A percentile compares a stretch with the other conserved stretches of the same genome.
Conservation (phyloP, 2,888 invertebrate species). For the Brachylomia viminalis region DNA sequence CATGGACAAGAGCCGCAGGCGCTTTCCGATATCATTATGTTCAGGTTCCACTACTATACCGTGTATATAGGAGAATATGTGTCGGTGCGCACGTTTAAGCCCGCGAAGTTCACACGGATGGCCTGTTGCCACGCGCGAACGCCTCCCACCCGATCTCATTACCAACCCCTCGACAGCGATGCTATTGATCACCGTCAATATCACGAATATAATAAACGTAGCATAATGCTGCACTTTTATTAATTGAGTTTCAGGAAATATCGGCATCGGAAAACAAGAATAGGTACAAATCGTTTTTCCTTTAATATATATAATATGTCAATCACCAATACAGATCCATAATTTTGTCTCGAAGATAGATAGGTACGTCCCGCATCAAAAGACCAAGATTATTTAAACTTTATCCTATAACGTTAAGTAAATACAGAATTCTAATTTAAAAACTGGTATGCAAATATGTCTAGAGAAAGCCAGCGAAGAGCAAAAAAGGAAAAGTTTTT, state of each 20-base stretch:
- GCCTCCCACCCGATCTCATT: conserved; percentile 85
- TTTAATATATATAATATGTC: neutral
- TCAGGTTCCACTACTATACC: conserved; percentile 43
- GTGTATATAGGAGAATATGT: conserved; percentile 58
- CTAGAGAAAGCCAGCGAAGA: conserved; percentile 32
- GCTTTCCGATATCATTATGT: conserved; percentile 63
- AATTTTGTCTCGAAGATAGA: neutral
- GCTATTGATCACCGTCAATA: conserved; percentile 83
- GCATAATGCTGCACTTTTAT: conserved; percentile 65
- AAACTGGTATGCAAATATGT: conserved; percentile 44
- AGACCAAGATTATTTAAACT: conserved; percentile 17
- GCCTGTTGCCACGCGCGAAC: conserved; percentile 85
- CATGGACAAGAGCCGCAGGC: conserved; percentile 52
- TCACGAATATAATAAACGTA: conserved; percentile 74
- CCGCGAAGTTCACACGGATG: conserved; percentile 85
- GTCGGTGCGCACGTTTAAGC: conserved; percentile 75
- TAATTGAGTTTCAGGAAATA: conserved; percentile 44
- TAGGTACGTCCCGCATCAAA: neutral
- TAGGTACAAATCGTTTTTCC: conserved; percentile 1
- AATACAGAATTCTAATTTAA: conserved; percentile 41
- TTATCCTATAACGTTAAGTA: conserved; percentile 21
- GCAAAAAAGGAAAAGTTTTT: conserved; percentile 44
- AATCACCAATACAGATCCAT: neutral
- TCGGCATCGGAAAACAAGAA: neutral
- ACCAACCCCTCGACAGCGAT: conserved; percentile 76